Evolutionary conservation across 2,797 vertebrate genomes (phyloP).

Genomic region (Hoplostethus mediterraneus): DNA sequence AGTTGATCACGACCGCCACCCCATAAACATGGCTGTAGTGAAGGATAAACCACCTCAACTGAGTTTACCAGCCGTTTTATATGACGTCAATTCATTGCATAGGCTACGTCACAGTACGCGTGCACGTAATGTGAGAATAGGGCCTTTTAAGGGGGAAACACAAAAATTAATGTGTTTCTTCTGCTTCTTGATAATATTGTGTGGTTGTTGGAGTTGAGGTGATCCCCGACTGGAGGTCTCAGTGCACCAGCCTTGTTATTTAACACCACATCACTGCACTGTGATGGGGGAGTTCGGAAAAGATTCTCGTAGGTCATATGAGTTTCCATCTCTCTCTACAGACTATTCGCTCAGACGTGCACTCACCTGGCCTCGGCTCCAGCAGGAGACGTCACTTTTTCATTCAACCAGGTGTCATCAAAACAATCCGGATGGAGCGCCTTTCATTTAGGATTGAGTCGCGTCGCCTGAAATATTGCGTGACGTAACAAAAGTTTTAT

Average conservation of each 20-base stretch:
- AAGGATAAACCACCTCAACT: too few relatives aligned
- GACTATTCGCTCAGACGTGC: neutral
- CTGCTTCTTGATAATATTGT: too few relatives aligned
- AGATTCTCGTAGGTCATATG: neutral
- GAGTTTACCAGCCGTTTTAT: too few relatives aligned
- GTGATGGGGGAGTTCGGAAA: neutral
- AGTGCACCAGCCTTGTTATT: neutral
- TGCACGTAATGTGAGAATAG: too few relatives aligned
- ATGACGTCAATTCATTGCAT: too few relatives aligned
- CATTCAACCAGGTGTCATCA: constrained; percentile 17
- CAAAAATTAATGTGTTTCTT: too few relatives aligned
- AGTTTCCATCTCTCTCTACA: constrained; percentile 20
- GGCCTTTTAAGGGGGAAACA: too few relatives aligned
- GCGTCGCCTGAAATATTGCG: too few relatives aligned
- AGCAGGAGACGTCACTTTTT: neutral
- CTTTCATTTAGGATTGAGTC: neutral
- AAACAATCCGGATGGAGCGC: neutral
- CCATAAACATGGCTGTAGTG: too few relatives aligned
- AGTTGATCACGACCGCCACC: too few relatives aligned
- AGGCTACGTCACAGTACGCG: too few relatives aligned
- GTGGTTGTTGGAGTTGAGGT: too few relatives aligned
- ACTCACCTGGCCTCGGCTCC: constrained; percentile 56
- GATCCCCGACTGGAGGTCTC: neutral
- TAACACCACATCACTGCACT: neutral
- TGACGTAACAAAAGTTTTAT: constrained; percentile 19